Evolutionary conservation across 2,113 vertebrate species (phyloP), one percentile per base, ranked within the genome.

Genomic region (Salvelinus namaycush): DNA sequence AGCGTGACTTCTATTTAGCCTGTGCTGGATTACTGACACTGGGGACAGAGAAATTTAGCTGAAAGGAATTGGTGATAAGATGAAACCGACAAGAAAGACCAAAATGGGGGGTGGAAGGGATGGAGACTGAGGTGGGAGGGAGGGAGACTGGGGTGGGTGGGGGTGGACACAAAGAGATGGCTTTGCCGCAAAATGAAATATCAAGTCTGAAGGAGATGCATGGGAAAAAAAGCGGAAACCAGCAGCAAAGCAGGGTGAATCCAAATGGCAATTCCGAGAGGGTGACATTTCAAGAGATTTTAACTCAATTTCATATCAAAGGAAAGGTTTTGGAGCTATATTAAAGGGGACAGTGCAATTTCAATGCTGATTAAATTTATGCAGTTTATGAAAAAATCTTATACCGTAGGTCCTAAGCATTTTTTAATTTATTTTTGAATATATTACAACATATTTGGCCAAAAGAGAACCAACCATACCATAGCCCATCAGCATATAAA

Each of bases 261-360:
- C 68, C 57, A 88, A 83, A 89, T 90, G 86, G 77, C 81, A 85
- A 86, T 89, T 91, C 68, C 75, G 79, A 87, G 86, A 84, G 84
- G 79, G 68, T 91, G 88, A 91, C 87, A 92, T 92, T 92, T 91
- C 78, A 67, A 79, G 70, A 75, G 81, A 87, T 86, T 75, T 84
- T 72, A 51, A n/a, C 76, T 87, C 78, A 48, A 86, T 86, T 84
- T 75, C 69, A 57, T 70, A 22, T 70, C 7, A 70, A 48, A 22
- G 34, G 16, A 22, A 70, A 48, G 68, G 68, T 70, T 70, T 70
- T 20, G 18, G 39, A 68, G 13, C 1, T n/a, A 67, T 31, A 64
- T 64, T 44, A 44, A 24, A 49, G n/a, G 39, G 39, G 39, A 49
- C n/a, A 48, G 48, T 54, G 69, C 44, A 70, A 70, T 70, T 24